A percentile compares a stretch with the other conserved stretches of the same genome.
These are phyloP conservation scores for Apamea monoglypha DNA, from an alignment of 2,888 invertebrate genomes.

Conservation along the genomic window DNA sequence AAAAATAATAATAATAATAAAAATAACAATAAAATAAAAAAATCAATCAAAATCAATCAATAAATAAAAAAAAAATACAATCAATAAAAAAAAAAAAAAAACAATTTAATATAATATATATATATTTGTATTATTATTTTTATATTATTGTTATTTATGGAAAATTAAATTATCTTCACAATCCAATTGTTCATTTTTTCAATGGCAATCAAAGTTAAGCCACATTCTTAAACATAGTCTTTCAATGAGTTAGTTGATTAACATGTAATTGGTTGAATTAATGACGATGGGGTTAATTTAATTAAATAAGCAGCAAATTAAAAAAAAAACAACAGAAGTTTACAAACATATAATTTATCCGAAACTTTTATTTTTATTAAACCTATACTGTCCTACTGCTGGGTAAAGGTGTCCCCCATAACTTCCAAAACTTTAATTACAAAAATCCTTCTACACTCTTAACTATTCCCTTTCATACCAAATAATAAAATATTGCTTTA, in stretches of 20 bases:
- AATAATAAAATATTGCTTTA: constrained; percentile 9
- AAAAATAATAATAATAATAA: too few relatives aligned
- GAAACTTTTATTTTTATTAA: not conserved
- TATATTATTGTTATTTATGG: too few relatives aligned
- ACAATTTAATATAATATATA: too few relatives aligned
- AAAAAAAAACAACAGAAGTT: not conserved
- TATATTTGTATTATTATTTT: too few relatives aligned
- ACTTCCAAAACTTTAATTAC: not conserved
- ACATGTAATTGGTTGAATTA: not conserved
- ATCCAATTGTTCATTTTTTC: not conserved
- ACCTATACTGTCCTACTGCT: not conserved
- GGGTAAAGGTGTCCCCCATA: not conserved
- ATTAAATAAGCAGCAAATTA: not conserved
- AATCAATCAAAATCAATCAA: too few relatives aligned
- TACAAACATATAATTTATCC: not conserved
- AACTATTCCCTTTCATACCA: not conserved
- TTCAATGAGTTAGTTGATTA: not conserved
- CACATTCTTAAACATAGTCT: not conserved
- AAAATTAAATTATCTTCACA: constrained; percentile 1
- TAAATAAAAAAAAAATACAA: too few relatives aligned
- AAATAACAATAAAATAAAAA: too few relatives aligned
- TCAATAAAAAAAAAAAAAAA: too few relatives aligned
- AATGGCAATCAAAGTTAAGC: not conserved
- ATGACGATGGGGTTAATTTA: not conserved
- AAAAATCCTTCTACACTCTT: not conserved